phyloP scores from a whole-genome alignment of 2,113 vertebrate genomes.

The Otis tarda region DNA sequence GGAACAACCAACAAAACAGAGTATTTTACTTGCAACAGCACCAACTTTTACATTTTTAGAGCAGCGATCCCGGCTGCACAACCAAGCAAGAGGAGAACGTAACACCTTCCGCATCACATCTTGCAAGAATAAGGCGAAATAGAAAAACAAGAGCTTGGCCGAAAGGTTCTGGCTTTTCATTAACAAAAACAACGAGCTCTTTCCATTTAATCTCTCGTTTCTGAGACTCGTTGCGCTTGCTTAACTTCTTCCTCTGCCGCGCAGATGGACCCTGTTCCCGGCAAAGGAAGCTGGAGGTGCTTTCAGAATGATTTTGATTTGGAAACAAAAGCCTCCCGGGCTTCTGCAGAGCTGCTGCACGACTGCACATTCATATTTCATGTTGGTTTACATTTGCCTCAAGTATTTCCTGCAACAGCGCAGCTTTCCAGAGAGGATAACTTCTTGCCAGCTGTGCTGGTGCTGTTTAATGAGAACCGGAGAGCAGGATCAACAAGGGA shows the following conservation, averaged over 20 bases:
- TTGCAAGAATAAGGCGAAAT: neutral
- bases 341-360: neutral
- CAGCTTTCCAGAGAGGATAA: neutral
- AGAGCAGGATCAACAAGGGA: too few relatives aligned
- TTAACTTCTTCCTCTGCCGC: neutral
- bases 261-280: neutral
- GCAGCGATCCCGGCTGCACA: neutral
- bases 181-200: neutral
- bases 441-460: neutral
- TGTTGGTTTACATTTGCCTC: neutral
- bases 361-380: neutral
- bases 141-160: neutral
- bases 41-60: neutral
- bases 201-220: neutral
- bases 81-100: neutral
- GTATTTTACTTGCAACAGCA: neutral
- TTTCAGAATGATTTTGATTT: neutral
- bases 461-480: neutral
- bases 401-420: rapidly evolving
- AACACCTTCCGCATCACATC: too few relatives aligned
- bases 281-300: neutral
- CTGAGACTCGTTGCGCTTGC: neutral
- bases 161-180: neutral
- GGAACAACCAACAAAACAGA: neutral
- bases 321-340: neutral